Base-by-base conservation (phyloP, 2,113 vertebrate genomes). In the Scytalopus superciliaris region DNA sequence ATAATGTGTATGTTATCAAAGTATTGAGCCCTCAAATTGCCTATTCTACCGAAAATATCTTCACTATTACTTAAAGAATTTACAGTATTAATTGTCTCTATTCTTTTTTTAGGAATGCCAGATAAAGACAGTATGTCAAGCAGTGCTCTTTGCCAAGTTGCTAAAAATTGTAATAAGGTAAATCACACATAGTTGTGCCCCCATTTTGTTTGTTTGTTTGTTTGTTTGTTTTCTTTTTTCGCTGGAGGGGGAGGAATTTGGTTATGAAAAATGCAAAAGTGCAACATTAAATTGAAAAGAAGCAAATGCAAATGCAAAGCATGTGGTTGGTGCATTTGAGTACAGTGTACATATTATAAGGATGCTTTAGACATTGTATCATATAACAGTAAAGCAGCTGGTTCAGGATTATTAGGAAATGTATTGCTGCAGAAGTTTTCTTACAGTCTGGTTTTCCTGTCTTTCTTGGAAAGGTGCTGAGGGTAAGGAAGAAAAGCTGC, bases 91-190 rank as follows among this genome's bases (percentile, higher is more conserved):
- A 70, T 70, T 95, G 64, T 91, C 56, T 97, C 19, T 97, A 14
- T 96, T 97, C 45, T 70, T 87, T 78, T 89, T 95, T 89, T 91
- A 99, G 99, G 98, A 97, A 98, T 99, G 98, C 98, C 99, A 57
- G 99, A 99, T 97, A 99, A 99, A 98, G 99, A 99, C 66, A 98
- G 98, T 90, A 98, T 99, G 96, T 99, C 98, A 97, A 98, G 97
- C 95, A 98, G 94, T 93, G 97, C 97, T 31, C 95, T 98, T 96
- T 99, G 98, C 73, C 98, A 99, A 66, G 87, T 98, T 96, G 98
- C 98, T 96, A 99, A 98, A 97, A 98, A 98, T 64, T 98, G 97
- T 97, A 98, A 93, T 93, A 99, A 99, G 99, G 99, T 99, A 98
- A 98, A 96, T 80, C 45, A 28, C 49, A 57, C 27, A 27, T 40